Evolutionary conservation across 2,797 vertebrate genomes (phyloP).

Genomic region (Tinamus major): DNA sequence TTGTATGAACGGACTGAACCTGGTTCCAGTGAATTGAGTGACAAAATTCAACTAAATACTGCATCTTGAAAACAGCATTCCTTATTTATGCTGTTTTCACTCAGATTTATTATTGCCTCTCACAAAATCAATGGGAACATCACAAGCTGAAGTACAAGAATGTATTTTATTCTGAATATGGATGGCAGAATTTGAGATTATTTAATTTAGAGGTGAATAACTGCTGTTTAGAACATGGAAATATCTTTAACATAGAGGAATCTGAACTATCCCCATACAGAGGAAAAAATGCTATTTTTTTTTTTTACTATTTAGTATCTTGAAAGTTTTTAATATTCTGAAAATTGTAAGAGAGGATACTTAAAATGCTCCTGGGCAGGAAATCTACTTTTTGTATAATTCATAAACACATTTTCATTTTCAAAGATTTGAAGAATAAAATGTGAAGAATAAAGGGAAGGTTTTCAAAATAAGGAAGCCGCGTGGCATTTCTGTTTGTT

Average conservation of each 20-base stretch:
- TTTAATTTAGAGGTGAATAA: neutral
- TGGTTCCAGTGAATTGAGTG: neutral
- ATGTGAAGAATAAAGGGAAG: slow-evolving; percentile 46
- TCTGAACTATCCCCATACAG: neutral
- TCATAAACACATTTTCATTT: neutral
- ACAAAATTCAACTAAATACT: neutral
- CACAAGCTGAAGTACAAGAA: neutral
- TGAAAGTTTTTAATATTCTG: slow-evolving; percentile 4
- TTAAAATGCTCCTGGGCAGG: neutral
- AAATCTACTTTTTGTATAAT: neutral
- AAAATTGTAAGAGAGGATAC: neutral
- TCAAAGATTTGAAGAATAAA: slow-evolving; percentile 3
- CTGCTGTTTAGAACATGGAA: neutral
- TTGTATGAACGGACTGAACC: neutral
- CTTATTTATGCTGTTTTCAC: neutral
- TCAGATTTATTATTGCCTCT: neutral
- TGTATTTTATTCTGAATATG: neutral
- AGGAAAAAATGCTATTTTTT: neutral
- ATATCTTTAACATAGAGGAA: neutral
- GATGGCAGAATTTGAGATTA: neutral
- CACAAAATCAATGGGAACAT: neutral
- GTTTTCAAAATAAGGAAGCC: neutral
- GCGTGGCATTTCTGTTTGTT: neutral
- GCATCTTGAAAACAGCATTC: neutral
- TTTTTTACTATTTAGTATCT: slow-evolving; percentile 47